Conservation (phyloP, 2,888 invertebrate genomes). For the Caenorhabditis zanzibari region DNA sequence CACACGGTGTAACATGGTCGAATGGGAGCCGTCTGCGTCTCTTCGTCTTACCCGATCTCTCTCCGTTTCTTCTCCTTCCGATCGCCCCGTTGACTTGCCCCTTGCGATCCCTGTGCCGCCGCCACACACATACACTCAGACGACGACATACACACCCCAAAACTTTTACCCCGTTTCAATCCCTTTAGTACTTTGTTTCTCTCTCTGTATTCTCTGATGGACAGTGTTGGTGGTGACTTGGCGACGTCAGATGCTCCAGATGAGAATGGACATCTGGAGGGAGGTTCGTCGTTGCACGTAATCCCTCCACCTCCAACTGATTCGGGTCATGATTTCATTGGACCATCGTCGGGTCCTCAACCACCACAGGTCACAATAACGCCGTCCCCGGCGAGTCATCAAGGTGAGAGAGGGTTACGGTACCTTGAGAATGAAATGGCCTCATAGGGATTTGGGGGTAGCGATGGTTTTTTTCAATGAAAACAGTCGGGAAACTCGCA, state of each 20-base stretch:
- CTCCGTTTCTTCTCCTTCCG: slow-evolving; percentile 7
- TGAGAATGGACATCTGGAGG: slow-evolving; percentile 23
- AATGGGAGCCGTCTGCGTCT: slow-evolving; percentile 40
- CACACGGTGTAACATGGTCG: slow-evolving; percentile 48
- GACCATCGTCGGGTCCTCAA: slow-evolving; percentile 47
- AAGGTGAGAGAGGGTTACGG: slow-evolving; percentile 23
- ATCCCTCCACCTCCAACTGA: slow-evolving; percentile 39
- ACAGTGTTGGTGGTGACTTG: neutral
- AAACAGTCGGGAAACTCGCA: too few species aligned
- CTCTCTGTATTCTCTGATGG: slow-evolving; percentile 20
- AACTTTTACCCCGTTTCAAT: slow-evolving; percentile 36
- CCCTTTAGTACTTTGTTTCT: slow-evolving; percentile 25
- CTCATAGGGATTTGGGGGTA: too few species aligned
- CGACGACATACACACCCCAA: slow-evolving; percentile 40
- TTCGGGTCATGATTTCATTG: slow-evolving; percentile 38
- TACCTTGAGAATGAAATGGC: neutral
- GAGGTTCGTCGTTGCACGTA: neutral
- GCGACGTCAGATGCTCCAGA: slow-evolving; percentile 14
- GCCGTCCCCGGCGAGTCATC: slow-evolving; percentile 26
- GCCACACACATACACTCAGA: slow-evolving; percentile 44
- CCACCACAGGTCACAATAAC: slow-evolving; percentile 44
- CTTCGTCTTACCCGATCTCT: slow-evolving; percentile 22
- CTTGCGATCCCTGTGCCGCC: slow-evolving; percentile 13
- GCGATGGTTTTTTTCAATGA: too few species aligned
- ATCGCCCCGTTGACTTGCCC: slow-evolving; percentile 25